These are phyloP conservation scores for Acleris laterana DNA, from an alignment of 2,888 invertebrate species.

Conservation along the genomic window DNA sequence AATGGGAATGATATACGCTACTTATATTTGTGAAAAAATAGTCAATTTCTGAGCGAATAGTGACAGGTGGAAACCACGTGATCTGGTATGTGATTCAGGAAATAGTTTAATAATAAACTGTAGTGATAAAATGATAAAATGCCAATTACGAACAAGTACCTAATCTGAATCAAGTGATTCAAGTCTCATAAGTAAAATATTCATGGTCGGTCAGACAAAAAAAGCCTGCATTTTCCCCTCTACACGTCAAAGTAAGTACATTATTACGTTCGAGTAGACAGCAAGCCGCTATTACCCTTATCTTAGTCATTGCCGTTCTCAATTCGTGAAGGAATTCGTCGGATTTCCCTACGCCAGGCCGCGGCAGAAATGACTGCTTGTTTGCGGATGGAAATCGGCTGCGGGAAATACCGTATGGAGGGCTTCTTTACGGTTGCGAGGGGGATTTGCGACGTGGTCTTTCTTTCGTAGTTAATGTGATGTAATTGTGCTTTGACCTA, in stretches of 20 bases:
- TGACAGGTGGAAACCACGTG: too few species aligned
- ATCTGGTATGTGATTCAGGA: too few species aligned
- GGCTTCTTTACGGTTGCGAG: slow-evolving; percentile 33
- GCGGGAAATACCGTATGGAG: slow-evolving; percentile 30
- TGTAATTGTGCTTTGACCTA: slow-evolving; percentile 28
- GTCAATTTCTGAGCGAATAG: too few species aligned
- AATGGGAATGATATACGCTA: too few species aligned
- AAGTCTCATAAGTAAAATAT: slow-evolving; percentile 11
- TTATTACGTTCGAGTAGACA: slow-evolving; percentile 44
- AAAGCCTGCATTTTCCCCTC: slow-evolving; percentile 4
- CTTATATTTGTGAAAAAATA: too few species aligned
- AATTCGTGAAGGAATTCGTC: slow-evolving; percentile 62
- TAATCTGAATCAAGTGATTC: background rate
- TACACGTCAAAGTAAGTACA: slow-evolving; percentile 31
- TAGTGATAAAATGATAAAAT: too few species aligned
- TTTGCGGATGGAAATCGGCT: slow-evolving; percentile 40
- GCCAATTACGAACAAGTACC: too few species aligned
- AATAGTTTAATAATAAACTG: too few species aligned
- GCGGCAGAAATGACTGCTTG: slow-evolving; percentile 53
- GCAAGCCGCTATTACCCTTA: slow-evolving; percentile 52
- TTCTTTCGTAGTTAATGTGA: slow-evolving; percentile 30
- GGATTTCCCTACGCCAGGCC: slow-evolving; percentile 47
- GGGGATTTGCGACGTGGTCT: slow-evolving; percentile 16
- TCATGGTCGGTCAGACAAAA: background rate
- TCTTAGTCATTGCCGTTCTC: slow-evolving; percentile 51